Evolutionary conservation across 2,888 invertebrate genomes (phyloP), one percentile per base, ranked within the genome.

Genomic region (Trichopria drosophilae): DNA sequence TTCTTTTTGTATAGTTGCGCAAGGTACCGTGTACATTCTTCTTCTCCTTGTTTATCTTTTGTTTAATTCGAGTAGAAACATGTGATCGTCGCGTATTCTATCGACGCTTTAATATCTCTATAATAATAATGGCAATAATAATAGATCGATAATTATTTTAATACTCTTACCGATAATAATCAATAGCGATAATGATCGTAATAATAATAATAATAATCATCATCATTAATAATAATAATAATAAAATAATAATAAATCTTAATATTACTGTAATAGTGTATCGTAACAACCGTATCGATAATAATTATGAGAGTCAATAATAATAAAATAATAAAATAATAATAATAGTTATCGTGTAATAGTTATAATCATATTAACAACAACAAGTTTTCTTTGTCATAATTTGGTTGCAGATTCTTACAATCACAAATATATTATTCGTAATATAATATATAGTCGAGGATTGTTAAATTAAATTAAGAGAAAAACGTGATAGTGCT

Each of bases 401-500:
- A 73, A 71, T 74, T 74, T 74, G 74, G 74, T 74, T 74, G 73
- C 71, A 73, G 73, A 74, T 73, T 74, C 72, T 72, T 73, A 74
- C 72, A 73, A 74, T 74, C 73, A 74, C 74, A 73, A 72, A 72
- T 74, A 72, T 74, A 73, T 73, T 72, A 72, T 70, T 68, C 64
- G 65, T 72, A 73, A 70, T 70, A 69, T 68, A 68, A 69, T 72
- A n/a, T n/a, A 53, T 56, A 72, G 67, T 71, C 67, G 63, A 65
- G 62, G 68, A 67, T 71, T n/a, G n/a, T n/a, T n/a, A n/a, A n/a
- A 69, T 70, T 72, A 71, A 72, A 72, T 71, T 71, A 73, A 71
- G 65, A 67, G 64, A 66, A 69, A 66, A 66, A 72, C 68, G 66
- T 69, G 68, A 71, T 69, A 70, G 65, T 70, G 70, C 68, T 71